Evolutionary conservation across 2,113 vertebrate genomes (phyloP), one percentile per base, ranked within the genome.

Genomic region (Tor tambroides): DNA sequence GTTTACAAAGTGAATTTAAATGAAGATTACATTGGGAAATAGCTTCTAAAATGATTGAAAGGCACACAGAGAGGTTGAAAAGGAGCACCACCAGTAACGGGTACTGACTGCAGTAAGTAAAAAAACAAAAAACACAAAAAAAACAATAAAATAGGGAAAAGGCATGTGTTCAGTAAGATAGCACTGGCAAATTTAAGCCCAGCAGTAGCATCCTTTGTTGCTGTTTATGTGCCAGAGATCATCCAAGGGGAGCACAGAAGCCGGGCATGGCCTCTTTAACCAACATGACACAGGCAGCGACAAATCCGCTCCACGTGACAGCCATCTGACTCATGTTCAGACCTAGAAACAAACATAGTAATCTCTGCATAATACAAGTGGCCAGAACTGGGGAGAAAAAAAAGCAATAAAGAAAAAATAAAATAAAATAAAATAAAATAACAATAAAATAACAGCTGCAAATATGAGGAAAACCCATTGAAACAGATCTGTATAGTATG

Each of bases 1-100:
- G 90, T 92, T 93, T 91, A 90, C 91, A 91, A 69, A 79, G 86
- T 85, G 19, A 23, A 88, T 75, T 75, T 81, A 84, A 80, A 90
- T 72, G 46, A 86, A 59, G 61, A 15, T 8, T 86, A 89, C 76
- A 91, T 90, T 85, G 90, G 35, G 71, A 85, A 85, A 91, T 63
- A 93, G 86, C 76, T 85, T 30, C 12, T 80, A 92, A 92, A 93
- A 92, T 91, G 87, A 91, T 4, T 56, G 17, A 28, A 46, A 69
- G 85, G 56, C 56, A 88, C 90, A 88, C 80, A 65, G 30, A 90
- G 89, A 91, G 69, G 63, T 76, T 59, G 9, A 87, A 59, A 61
- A 38, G 19, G 19, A n/a, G 10, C 12, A 61, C 49, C 12, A 80
- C 30, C 10, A 61, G 32, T n/a, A 74, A 43, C 3, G 1, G 26